Conservation (phyloP, 2,888 invertebrate species). For the Anoplius nigerrimus region DNA sequence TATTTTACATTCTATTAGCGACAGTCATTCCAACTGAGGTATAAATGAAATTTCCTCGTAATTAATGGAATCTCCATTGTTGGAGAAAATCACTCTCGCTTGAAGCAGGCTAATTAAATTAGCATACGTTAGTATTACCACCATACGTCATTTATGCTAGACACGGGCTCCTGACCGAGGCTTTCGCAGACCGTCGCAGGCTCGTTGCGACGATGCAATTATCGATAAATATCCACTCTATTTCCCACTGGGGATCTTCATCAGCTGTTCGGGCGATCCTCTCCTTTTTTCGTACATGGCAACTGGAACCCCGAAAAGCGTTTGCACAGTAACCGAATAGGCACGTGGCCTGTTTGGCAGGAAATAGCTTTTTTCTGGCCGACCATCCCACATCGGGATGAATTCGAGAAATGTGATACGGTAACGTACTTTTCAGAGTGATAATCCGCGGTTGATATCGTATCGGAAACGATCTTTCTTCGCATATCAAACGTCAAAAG, state of each 20-base stretch:
- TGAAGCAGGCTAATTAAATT: no score
- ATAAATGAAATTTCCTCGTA: neutral
- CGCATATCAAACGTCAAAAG: no score
- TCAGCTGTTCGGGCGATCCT: conserved; percentile 1
- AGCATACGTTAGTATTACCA: no score
- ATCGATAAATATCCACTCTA: conserved; percentile 4
- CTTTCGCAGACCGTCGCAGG: no score
- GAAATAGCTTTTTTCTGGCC: conserved; percentile 54
- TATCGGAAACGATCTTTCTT: no score
- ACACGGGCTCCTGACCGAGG: no score
- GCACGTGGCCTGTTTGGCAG: conserved; percentile 59
- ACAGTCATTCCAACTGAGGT: neutral
- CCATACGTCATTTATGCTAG: no score
- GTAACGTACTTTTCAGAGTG: conserved; percentile 37
- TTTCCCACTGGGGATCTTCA: neutral
- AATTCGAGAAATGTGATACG: conserved; percentile 47
- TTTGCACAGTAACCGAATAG: conserved; percentile 58
- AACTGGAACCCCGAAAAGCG: conserved; percentile 37
- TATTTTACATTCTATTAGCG: no score
- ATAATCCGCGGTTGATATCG: neutral
- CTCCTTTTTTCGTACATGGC: neutral
- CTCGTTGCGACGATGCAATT: neutral
- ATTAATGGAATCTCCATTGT: no score
- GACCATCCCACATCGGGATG: conserved; percentile 19
- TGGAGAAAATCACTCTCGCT: no score